phyloP scores from a whole-genome alignment of 2,797 vertebrate species.

The Microchirus variegatus region DNA sequence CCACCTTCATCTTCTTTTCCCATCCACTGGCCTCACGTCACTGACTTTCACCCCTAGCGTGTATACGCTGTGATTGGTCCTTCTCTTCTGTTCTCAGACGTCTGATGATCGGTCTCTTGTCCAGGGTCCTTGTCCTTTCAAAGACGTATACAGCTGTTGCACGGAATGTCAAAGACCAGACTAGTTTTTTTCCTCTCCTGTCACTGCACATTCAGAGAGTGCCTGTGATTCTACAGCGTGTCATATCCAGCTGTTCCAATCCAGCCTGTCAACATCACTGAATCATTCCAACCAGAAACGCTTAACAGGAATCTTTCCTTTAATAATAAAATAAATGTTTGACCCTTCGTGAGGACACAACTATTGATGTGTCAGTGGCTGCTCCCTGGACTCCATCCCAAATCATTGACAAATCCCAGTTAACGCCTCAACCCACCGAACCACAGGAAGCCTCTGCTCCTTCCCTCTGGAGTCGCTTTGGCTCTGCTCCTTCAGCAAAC shows the following conservation, averaged over 20 bases:
- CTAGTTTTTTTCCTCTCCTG: neutral
- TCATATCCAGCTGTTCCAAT: neutral
- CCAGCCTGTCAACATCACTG: neutral
- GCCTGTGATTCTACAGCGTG: too few relatives aligned
- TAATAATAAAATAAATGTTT: constrained; percentile 8
- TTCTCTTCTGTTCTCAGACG: constrained; percentile 2
- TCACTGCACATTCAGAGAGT: neutral
- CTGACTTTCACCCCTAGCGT: constrained; percentile 5
- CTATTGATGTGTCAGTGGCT: constrained; percentile 53
- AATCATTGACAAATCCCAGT: constrained; percentile 47
- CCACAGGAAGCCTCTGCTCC: constrained; percentile 23
- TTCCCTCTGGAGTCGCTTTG: constrained; percentile 15
- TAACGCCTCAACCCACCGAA: constrained; percentile 39
- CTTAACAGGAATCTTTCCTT: constrained; percentile 15
- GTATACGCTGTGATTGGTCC: neutral
- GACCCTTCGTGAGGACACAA: constrained; percentile 41
- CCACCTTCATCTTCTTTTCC: neutral
- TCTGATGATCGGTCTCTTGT: constrained; percentile 14
- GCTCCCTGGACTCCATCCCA: constrained; percentile 52
- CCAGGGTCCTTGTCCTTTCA: constrained; percentile 4
- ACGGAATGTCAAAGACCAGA: constrained; percentile 4
- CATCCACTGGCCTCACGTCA: neutral
- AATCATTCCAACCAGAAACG: neutral
- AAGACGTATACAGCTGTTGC: constrained; percentile 25
- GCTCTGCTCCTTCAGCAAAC: constrained; percentile 52